These are phyloP conservation scores for Liopterus haemorrhoidalis DNA, from an alignment of 2,888 invertebrate species.

Conservation along the genomic window DNA sequence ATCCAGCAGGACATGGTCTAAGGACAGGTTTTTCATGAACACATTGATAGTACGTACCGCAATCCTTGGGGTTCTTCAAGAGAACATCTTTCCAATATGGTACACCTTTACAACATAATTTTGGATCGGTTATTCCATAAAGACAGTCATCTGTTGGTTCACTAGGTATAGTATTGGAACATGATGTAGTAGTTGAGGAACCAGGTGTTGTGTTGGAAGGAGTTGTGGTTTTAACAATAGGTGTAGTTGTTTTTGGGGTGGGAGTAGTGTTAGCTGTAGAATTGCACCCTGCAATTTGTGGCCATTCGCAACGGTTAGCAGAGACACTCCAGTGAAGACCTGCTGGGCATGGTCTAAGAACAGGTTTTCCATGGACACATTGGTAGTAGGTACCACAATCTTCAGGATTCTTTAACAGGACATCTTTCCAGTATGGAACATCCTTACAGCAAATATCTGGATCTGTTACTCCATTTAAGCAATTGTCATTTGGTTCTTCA, in stretches of 20 bases:
- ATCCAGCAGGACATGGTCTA: conserved; percentile 17
- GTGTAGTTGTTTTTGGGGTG: background rate
- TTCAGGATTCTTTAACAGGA: background rate
- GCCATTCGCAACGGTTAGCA: conserved; percentile 2
- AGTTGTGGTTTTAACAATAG: no score
- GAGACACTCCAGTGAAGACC: conserved; percentile 5
- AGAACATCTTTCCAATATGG: conserved; percentile 5
- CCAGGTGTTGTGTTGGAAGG: no score
- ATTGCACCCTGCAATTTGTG: conserved; percentile 12
- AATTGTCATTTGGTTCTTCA: no score
- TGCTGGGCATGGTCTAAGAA: background rate
- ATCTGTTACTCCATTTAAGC: no score
- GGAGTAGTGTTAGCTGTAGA: background rate
- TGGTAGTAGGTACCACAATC: conserved; percentile 8
- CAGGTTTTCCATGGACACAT: background rate
- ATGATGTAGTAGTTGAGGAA: no score
- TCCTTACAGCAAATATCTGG: conserved; percentile 3
- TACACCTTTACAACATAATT: conserved; percentile 12
- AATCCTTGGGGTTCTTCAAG: conserved; percentile 13
- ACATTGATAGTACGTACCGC: conserved; percentile 15
- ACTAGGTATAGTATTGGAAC: no score
- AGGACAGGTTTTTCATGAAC: conserved; percentile 16
- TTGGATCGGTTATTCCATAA: no score
- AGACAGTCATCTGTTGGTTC: no score
- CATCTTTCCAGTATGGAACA: background rate